A percentile compares a stretch with the other conserved stretches of the same genome.
These are phyloP conservation scores for Ptychochromis oligacanthus DNA, from an alignment of 2,113 vertebrate genomes.

Conservation along the genomic window DNA sequence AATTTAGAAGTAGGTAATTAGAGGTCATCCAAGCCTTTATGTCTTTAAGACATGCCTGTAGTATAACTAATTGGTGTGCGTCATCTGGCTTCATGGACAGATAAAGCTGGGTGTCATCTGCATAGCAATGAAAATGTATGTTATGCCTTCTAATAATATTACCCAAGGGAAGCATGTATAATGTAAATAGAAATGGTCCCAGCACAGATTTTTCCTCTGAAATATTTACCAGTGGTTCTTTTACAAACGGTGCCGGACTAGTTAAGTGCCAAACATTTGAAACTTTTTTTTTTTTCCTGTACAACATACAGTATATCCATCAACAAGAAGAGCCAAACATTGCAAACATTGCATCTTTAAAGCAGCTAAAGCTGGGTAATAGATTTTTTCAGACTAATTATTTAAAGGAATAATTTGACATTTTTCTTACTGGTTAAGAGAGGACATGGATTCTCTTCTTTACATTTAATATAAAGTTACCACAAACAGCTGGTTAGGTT, in stretches of 20 bases:
- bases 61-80: too few species aligned
- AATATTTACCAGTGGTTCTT: not conserved
- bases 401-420: not conserved
- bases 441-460: not conserved
- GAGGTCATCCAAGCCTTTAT: too few species aligned
- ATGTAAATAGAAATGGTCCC: too few species aligned
- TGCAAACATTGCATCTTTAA: not conserved
- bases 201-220: not conserved
- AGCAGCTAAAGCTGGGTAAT: not conserved
- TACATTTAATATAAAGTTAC: not conserved
- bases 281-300: rapidly evolving
- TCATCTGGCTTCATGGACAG: too few species aligned
- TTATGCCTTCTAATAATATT: too few species aligned
- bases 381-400: not conserved
- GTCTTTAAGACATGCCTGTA: too few species aligned
- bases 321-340: not conserved
- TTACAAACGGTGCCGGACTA: not conserved
- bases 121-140: too few species aligned
- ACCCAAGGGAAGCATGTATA: too few species aligned
- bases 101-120: too few species aligned
- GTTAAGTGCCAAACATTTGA: not conserved
- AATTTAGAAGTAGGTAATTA: too few species aligned
- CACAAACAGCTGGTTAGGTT: too few species aligned
- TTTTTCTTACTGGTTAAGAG: not conserved
- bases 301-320: too few species aligned